Conservation (phyloP, 1,140 invertebrate species). For the Venturia canescens region DNA sequence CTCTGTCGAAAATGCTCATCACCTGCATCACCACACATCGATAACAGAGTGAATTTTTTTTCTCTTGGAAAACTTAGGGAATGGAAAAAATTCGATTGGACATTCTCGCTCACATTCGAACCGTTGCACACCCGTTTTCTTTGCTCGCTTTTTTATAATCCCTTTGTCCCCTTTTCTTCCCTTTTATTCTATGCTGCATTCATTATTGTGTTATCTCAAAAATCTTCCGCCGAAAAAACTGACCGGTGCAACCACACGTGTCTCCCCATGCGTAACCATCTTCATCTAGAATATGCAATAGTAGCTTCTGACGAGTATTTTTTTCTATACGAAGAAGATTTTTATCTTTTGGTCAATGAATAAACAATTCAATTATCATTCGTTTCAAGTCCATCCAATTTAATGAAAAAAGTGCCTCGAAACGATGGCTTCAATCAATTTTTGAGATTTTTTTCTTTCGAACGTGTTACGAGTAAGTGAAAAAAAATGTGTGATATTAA, state of each 20-base stretch:
- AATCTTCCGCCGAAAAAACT: conserved; percentile 34
- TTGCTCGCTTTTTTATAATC: not conserved
- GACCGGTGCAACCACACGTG: conserved; percentile 12
- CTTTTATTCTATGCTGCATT: not conserved
- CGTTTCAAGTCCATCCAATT: no score
- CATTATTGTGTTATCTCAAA: conserved; percentile 23
- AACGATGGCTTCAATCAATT: no score
- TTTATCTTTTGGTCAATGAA: not conserved
- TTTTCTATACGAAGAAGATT: not conserved
- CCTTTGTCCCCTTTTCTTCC: not conserved
- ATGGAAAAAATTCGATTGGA: not conserved
- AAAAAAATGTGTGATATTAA: conserved; percentile 19
- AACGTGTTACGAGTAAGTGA: no score
- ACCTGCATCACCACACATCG: not conserved
- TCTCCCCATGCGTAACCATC: conserved; percentile 6
- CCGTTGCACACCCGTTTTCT: not conserved
- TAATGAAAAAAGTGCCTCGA: no score
- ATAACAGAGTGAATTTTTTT: not conserved
- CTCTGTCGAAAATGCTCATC: not conserved
- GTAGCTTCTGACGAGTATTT: not conserved
- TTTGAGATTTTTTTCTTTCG: no score
- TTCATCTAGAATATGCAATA: not conserved
- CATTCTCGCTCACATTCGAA: conserved; percentile 3
- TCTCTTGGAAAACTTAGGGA: not conserved
- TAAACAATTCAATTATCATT: no score